phyloP scores from a whole-genome alignment of 2,113 vertebrate genomes.

The Chaetodon trifascialis region DNA sequence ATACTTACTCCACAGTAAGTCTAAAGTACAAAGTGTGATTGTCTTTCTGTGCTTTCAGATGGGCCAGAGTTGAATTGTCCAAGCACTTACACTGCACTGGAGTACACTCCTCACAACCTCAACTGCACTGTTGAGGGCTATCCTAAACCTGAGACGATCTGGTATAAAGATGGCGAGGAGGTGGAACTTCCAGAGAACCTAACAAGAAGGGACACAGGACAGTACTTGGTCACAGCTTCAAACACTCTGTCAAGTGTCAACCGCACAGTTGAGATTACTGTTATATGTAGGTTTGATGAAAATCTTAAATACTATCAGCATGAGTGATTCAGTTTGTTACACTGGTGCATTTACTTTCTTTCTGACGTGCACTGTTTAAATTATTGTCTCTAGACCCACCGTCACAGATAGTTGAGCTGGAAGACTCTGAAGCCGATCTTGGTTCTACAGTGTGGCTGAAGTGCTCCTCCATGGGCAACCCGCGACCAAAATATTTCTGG shows the following conservation, averaged over 20 bases:
- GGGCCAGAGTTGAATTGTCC: slow-evolving; percentile 56
- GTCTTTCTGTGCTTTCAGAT: slow-evolving; percentile 47
- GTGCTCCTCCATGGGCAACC: slow-evolving; percentile 61
- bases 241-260: background rate
- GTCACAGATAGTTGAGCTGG: slow-evolving; percentile 65
- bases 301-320: background rate
- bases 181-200: slow-evolving; percentile 36
- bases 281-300: slow-evolving; percentile 62
- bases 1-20: background rate
- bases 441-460: slow-evolving; percentile 59
- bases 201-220: slow-evolving; percentile 59
- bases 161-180: slow-evolving; percentile 62
- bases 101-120: slow-evolving; percentile 26
- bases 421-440: slow-evolving; percentile 52
- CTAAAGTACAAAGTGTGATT: background rate
- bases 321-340: background rate
- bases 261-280: slow-evolving; percentile 42
- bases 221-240: slow-evolving; percentile 57
- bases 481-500: slow-evolving; percentile 68
- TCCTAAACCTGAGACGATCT: slow-evolving; percentile 21
- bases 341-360: background rate
- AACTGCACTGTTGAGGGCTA: slow-evolving; percentile 42
- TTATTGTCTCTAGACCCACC: slow-evolving; percentile 65
- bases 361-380: background rate
- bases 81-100: slow-evolving; percentile 10